Evolutionary conservation across 2,888 invertebrate genomes (phyloP).

Genomic region (Arge pagana): DNA sequence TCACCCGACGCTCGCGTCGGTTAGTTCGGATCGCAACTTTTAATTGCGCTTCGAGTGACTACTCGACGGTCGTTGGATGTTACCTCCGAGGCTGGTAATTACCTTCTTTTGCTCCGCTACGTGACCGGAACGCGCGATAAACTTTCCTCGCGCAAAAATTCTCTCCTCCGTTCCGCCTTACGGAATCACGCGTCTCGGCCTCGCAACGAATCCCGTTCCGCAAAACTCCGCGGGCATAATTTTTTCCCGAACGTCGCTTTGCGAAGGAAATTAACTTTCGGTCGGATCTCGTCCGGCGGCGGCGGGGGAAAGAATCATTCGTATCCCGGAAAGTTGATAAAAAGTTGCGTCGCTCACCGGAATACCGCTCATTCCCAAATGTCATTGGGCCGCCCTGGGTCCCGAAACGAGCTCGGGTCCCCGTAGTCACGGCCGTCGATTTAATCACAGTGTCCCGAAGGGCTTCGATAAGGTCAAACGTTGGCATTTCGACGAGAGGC

Average conservation of each 20-base stretch:
- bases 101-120: constrained; percentile 36
- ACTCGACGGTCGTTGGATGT: constrained; percentile 50
- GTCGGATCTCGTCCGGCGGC: too few relatives aligned
- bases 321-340: too few relatives aligned
- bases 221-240: too few relatives aligned
- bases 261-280: too few relatives aligned
- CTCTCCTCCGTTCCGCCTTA: too few relatives aligned
- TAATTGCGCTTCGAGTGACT: constrained; percentile 53
- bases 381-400: constrained; percentile 11
- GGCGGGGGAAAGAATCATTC: too few relatives aligned
- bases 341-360: too few relatives aligned
- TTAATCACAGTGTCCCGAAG: constrained; percentile 46
- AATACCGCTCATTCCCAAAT: too few relatives aligned
- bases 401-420: constrained; percentile 9
- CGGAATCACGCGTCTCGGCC: too few relatives aligned
- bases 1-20: constrained; percentile 51
- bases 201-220: too few relatives aligned
- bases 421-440: constrained; percentile 32
- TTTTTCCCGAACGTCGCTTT: too few relatives aligned
- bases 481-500: constrained; percentile 38
- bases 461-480: constrained; percentile 40
- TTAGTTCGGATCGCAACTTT: constrained; percentile 54
- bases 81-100: constrained; percentile 35
- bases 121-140: constrained; percentile 28
- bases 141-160: constrained; percentile 1